Base-by-base conservation (phyloP, 2,113 vertebrate species). In the Chloropsis cyanopogon region DNA sequence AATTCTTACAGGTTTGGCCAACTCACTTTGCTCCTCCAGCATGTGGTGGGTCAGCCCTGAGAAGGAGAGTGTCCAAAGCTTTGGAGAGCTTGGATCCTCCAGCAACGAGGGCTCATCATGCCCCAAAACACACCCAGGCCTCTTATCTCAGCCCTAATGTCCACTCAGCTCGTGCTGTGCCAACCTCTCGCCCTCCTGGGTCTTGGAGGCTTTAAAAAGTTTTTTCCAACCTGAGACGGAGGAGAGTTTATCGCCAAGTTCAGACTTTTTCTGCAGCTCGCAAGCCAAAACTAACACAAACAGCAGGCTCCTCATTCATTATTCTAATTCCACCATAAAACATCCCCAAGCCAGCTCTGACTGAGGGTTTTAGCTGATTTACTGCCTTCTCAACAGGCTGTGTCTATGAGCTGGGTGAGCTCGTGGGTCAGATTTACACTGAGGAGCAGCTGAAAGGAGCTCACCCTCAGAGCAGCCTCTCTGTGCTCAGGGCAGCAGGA, bases 271-370 rank as follows among this genome's bases (percentile, higher is more conserved):
- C 92, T 95, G 87, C 83, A 78, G 72, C 88, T 77, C 21, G 1
- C 77, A 83, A 96, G 97, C 96, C 97, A 97, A 97, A 95, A 95
- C 97, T 85, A 97, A 98, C 76, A 97, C 82, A 94, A 97, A 96
- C 90, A 97, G 82, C 79, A 41, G 25, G 78, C 88, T 93, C 90
- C 90, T 93, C 95, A 94, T 95, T 95, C 49, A 11, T 97, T 98
- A 95, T 91, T 92, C 90, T 97, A 95, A 98, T 96, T 95, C 96
- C 96, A 80, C 91, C 95, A 91, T 95, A 94, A 91, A 90, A 91
- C 93, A 95, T 92, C 84, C 84, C 86, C 75, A 84, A 78, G 53
- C 81, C 93, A 68, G 96, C 72, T 72, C 92, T 61, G 39, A 28
- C 73, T 56, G 89, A 72, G 80, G 96, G 93, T 33, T 75, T 82